phyloP scores from a whole-genome alignment of 2,797 vertebrate species.

The Emys orbicularis region DNA sequence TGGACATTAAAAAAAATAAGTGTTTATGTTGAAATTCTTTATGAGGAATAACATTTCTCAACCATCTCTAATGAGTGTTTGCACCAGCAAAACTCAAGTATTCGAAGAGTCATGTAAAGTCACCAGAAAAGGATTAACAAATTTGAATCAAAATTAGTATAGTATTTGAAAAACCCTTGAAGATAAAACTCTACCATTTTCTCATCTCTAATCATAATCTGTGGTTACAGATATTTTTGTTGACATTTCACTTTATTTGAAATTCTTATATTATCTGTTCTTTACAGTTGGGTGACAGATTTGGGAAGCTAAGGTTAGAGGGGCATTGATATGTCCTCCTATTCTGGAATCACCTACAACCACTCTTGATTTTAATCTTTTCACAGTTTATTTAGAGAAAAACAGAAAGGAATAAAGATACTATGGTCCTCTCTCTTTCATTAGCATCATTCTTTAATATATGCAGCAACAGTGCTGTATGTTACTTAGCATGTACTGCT shows the following conservation, averaged over 20 bases:
- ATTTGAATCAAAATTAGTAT: neutral
- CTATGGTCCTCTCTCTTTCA: neutral
- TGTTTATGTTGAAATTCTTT: neutral
- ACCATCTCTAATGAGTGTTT: neutral
- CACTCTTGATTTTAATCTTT: neutral
- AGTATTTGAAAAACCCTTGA: neutral
- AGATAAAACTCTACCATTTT: neutral
- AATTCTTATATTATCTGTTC: neutral
- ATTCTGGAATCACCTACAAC: neutral
- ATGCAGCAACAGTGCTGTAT: neutral
- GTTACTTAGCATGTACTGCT: neutral
- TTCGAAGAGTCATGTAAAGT: neutral
- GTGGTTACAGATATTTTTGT: neutral
- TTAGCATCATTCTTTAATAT: neutral
- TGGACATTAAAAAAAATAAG: neutral
- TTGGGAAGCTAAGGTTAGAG: neutral
- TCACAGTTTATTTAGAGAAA: neutral
- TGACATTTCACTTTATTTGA: neutral
- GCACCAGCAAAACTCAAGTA: neutral
- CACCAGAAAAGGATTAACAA: neutral
- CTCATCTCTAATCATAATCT: neutral
- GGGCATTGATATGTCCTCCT: neutral
- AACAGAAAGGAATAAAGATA: neutral
- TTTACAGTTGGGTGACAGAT: neutral
- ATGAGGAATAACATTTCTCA: neutral